phyloP scores from a whole-genome alignment of 2,113 vertebrate genomes.

The Meriones unguiculatus region DNA sequence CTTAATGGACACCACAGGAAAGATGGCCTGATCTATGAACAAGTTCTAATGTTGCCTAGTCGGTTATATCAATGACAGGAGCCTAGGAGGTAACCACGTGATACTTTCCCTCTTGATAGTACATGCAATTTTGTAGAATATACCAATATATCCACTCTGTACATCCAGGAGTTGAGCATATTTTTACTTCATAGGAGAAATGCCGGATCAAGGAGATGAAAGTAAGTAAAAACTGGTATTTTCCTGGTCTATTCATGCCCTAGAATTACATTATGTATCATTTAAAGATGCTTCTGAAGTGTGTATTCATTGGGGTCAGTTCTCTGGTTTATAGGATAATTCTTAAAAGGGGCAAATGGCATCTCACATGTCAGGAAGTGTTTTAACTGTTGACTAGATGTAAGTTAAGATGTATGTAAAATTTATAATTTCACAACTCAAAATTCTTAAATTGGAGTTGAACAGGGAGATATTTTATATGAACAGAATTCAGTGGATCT shows the following conservation, averaged over 20 bases:
- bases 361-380: background rate
- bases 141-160: background rate
- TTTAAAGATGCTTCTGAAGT: background rate
- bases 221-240: background rate
- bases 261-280: background rate
- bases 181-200: background rate
- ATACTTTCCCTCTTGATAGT: slow-evolving; percentile 28
- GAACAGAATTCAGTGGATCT: slow-evolving; percentile 52
- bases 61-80: background rate
- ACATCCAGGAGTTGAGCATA: background rate
- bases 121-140: background rate
- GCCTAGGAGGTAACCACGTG: background rate
- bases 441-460: slow-evolving; percentile 7
- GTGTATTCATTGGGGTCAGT: background rate
- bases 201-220: background rate
- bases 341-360: background rate
- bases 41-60: background rate
- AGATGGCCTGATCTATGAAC: slow-evolving; percentile 1
- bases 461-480: slow-evolving; percentile 55
- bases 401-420: background rate
- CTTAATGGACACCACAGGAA: background rate
- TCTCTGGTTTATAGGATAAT: background rate
- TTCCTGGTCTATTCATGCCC: background rate
- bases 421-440: slow-evolving; percentile 21
- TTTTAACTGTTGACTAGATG: background rate